Conservation (phyloP, 2,888 invertebrate species). For the Gisinianus flammeolus region DNA sequence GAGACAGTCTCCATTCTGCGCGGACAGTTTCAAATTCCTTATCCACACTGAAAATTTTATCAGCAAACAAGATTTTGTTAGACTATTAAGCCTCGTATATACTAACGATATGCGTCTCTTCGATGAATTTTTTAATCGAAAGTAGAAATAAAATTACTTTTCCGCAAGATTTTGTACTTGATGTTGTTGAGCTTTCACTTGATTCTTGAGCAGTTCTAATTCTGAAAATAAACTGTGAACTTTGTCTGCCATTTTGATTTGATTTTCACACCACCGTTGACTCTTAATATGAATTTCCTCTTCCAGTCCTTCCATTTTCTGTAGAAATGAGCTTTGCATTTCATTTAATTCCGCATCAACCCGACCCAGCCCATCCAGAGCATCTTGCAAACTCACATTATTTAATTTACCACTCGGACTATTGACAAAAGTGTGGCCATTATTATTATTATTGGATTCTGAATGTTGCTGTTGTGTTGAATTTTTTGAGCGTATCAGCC, state of each 20-base stretch:
- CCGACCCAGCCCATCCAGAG: neutral
- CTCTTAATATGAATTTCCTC: conserved; percentile 35
- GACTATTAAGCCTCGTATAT: no score
- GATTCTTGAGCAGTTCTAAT: neutral
- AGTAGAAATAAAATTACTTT: no score
- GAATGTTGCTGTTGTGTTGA: neutral
- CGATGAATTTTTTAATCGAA: no score
- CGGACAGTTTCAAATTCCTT: conserved; percentile 25
- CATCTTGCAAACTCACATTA: conserved; percentile 6
- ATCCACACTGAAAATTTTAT: no score
- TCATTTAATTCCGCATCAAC: conserved; percentile 22
- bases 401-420: neutral
- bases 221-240: conserved; percentile 24
- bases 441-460: neutral
- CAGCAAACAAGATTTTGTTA: no score
- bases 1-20: neutral
- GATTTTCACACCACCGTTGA: conserved; percentile 34
- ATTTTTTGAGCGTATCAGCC: neutral
- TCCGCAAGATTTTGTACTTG: conserved; percentile 34
- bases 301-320: conserved; percentile 25
- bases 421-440: neutral
- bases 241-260: conserved; percentile 35
- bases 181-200: conserved; percentile 20
- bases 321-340: conserved; percentile 22
- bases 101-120: no score